Conservation (phyloP, 2,888 invertebrate genomes). For the Carpatolechia fugitivella region DNA sequence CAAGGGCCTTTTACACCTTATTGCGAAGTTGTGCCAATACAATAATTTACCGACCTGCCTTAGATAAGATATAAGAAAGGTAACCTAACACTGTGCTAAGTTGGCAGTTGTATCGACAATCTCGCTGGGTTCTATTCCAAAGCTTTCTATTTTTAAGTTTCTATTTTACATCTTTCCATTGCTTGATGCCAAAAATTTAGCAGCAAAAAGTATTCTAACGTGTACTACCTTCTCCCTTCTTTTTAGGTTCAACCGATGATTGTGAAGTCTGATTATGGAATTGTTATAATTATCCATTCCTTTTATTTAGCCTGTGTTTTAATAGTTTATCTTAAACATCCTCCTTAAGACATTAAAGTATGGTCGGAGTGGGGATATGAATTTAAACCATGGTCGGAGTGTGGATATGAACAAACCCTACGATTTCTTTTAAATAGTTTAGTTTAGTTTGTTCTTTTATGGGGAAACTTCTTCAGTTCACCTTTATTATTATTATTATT, state of each 20-base stretch:
- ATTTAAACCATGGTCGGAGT: too few species aligned
- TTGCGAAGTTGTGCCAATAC: too few species aligned
- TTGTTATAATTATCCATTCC: background rate
- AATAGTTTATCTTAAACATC: background rate
- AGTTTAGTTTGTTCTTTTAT: too few species aligned
- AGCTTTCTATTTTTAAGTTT: slow-evolving; percentile 51
- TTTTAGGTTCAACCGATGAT: slow-evolving; percentile 63
- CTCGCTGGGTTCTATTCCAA: slow-evolving; percentile 73
- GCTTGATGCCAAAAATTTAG: slow-evolving; percentile 77
- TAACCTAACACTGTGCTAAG: background rate
- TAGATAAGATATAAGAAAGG: background rate
- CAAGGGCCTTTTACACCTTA: too few species aligned
- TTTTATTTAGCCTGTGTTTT: too few species aligned
- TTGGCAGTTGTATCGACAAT: slow-evolving; percentile 30
- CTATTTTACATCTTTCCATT: slow-evolving; percentile 56
- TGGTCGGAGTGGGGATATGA: too few species aligned
- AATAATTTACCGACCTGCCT: too few species aligned
- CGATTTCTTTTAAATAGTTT: too few species aligned
- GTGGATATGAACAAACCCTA: too few species aligned
- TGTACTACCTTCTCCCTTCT: slow-evolving; percentile 60
- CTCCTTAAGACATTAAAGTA: too few species aligned
- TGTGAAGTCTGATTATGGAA: slow-evolving; percentile 42
- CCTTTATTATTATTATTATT: background rate
- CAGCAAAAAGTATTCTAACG: slow-evolving; percentile 61
- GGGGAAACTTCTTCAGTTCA: too few species aligned